These are phyloP conservation scores for Priapulus caudatus DNA, from an alignment of 2,888 invertebrate species.

Conservation along the genomic window DNA sequence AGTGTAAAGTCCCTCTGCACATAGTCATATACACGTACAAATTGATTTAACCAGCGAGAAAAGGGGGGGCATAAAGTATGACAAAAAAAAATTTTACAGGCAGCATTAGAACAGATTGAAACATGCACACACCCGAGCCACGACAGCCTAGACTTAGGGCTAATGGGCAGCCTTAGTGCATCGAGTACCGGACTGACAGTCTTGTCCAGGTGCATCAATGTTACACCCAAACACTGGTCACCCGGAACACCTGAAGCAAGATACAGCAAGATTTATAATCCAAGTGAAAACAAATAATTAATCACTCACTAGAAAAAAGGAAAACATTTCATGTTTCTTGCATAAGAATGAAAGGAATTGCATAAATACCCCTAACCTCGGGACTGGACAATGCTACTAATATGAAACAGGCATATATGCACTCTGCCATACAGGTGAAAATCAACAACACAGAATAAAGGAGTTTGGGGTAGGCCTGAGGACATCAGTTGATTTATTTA, in stretches of 20 bases:
- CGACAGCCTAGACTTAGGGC: conserved; percentile 32
- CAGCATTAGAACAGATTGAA: conserved; percentile 14
- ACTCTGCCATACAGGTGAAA: background rate
- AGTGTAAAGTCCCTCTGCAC: no score
- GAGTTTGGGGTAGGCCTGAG: no score
- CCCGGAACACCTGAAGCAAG: conserved; percentile 34
- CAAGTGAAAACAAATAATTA: no score
- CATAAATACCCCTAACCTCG: conserved; percentile 21
- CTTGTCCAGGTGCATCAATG: conserved; percentile 27
- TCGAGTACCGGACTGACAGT: conserved; percentile 21
- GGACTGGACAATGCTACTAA: conserved; percentile 19
- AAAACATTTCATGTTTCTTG: no score
- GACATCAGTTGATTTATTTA: background rate
- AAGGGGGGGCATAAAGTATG: conserved; percentile 46
- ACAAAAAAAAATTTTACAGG: conserved; percentile 10
- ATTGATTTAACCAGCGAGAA: conserved; percentile 51
- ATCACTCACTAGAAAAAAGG: no score
- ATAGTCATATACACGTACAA: no score
- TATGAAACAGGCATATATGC: background rate
- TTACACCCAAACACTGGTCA: conserved; percentile 36
- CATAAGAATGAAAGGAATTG: no score
- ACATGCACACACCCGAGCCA: conserved; percentile 41
- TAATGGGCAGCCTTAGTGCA: conserved; percentile 33
- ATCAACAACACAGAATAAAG: background rate
- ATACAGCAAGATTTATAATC: no score